These are phyloP conservation scores for Pachyrhynchus sulphureomaculatus DNA, from an alignment of 1,140 invertebrate genomes.

Conservation along the genomic window DNA sequence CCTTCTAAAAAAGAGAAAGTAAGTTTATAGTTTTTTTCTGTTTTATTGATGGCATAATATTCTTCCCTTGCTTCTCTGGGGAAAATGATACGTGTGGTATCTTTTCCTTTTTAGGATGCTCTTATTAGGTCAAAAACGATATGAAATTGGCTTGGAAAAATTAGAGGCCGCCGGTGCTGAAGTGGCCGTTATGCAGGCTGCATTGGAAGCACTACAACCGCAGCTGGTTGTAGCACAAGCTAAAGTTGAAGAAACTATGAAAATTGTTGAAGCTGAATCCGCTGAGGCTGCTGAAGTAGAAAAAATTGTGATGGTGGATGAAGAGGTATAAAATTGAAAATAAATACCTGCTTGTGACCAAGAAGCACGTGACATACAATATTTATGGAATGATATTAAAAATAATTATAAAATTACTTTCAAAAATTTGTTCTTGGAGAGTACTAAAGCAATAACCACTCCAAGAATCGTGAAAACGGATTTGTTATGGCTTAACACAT, in stretches of 20 bases:
- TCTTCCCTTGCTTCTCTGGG: no score
- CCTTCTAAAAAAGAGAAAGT: constrained; percentile 73
- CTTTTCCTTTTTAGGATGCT: constrained; percentile 59
- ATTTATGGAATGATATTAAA: no score
- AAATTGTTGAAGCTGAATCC: constrained; percentile 79
- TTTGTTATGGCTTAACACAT: no score
- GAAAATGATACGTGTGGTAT: no score
- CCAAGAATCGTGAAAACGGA: no score
- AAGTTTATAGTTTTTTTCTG: constrained; percentile 39
- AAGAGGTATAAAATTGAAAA: constrained; percentile 33
- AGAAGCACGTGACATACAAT: no score
- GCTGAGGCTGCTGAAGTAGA: constrained; percentile 79
- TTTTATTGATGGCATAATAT: no score
- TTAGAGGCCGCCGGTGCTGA: constrained; percentile 80
- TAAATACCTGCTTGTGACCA: constrained; percentile 46
- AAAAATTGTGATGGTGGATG: constrained; percentile 58
- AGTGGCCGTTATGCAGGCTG: constrained; percentile 83
- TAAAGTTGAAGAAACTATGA: constrained; percentile 78
- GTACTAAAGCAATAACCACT: no score
- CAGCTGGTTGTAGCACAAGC: constrained; percentile 81
- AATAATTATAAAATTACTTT: no score
- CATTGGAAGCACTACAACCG: constrained; percentile 83
- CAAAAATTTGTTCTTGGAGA: no score
- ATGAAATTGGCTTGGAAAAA: constrained; percentile 85
- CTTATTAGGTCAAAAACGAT: constrained; percentile 67